Percentiles rank a stretch among this genome's conserved stretches.
Evolutionary conservation across 2,113 vertebrate species (phyloP).

Genomic region (Nyctibius bracteatus): DNA sequence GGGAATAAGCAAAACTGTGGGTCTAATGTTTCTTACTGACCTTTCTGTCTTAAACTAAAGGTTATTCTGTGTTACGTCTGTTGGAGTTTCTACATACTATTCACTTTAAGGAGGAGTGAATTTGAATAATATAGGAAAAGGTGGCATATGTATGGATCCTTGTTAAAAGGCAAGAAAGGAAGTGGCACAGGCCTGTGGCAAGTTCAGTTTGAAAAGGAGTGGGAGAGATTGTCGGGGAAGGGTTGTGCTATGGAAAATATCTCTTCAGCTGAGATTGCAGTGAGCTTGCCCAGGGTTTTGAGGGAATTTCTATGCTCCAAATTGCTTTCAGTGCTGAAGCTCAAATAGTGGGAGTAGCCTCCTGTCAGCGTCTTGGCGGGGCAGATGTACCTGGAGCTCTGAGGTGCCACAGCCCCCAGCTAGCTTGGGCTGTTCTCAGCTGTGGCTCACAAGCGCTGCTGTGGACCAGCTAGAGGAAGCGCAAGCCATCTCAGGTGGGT

Average conservation of each 20-base stretch:
- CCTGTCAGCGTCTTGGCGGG: neutral
- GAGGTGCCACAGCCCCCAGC: neutral
- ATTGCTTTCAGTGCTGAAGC: neutral
- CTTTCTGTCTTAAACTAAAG: neutral
- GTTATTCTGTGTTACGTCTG: neutral
- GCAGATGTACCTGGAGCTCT: neutral
- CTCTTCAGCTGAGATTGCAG: neutral
- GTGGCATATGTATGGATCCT: neutral
- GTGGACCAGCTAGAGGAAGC: neutral
- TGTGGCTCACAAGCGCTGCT: rapidly evolving
- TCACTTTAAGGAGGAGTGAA: neutral
- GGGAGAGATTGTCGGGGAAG: neutral
- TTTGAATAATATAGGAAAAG: neutral
- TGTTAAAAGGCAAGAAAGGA: neutral
- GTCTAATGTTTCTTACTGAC: neutral
- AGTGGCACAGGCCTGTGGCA: neutral
- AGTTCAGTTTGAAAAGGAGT: neutral
- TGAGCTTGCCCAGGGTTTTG: neutral
- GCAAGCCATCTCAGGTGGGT: neutral
- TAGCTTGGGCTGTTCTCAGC: neutral
- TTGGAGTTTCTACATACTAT: neutral
- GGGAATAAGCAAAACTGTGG: neutral
- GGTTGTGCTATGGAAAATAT: neutral
- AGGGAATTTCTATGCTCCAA: neutral
- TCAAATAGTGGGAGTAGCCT: neutral